These are phyloP conservation scores for Pseudoatta argentina DNA, from an alignment of 1,140 invertebrate genomes.

Conservation along the genomic window DNA sequence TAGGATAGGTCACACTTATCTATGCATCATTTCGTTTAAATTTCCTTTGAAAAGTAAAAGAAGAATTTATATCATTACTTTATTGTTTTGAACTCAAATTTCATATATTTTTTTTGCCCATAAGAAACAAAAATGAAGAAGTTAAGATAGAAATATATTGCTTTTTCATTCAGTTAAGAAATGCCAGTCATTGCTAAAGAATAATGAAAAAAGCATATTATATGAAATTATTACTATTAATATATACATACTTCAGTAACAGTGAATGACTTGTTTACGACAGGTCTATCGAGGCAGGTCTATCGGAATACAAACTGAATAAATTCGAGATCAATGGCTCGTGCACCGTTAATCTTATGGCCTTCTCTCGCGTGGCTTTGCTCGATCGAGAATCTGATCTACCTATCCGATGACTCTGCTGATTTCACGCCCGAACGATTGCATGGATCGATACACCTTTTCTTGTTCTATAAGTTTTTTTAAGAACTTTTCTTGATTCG, in stretches of 20 bases:
- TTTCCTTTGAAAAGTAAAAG: not conserved
- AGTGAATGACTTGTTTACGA: constrained; percentile 1
- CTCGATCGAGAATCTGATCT: constrained; percentile 50
- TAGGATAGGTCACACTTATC: constrained; percentile 14
- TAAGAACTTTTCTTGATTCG: constrained; percentile 22
- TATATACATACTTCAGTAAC: not conserved
- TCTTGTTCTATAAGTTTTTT: constrained; percentile 25
- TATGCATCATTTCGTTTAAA: not conserved
- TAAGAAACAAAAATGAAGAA: not conserved
- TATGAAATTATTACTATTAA: not conserved
- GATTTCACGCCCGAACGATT: constrained; percentile 40
- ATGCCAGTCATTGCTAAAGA: not conserved
- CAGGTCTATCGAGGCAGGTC: not conserved
- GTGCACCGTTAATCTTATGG: constrained; percentile 45
- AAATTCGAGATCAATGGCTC: constrained; percentile 44
- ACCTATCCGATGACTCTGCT: constrained; percentile 7
- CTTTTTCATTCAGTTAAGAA: not conserved
- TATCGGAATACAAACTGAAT: constrained; percentile 30
- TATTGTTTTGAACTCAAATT: not conserved
- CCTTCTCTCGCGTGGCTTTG: constrained; percentile 3
- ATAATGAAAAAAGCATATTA: not conserved
- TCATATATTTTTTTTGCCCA: not conserved
- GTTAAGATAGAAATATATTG: not conserved
- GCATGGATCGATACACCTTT: constrained; percentile 48
- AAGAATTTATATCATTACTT: not conserved